Base-by-base conservation (phyloP, 2,113 vertebrate species). In the Athene cunicularia region DNA sequence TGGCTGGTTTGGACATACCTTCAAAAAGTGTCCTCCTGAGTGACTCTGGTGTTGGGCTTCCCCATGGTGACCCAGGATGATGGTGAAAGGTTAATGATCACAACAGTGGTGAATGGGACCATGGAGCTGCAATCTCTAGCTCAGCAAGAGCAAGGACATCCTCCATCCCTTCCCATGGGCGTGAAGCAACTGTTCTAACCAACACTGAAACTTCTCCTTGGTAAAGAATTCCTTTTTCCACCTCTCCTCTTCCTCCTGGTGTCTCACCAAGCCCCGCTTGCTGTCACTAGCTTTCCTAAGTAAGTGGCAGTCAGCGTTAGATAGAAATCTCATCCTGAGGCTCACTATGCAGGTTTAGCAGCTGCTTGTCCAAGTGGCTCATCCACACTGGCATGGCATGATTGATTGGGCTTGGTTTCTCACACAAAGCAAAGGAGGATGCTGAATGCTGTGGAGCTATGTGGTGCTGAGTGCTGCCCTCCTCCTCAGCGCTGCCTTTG, bases 371-470 rank as follows among this genome's bases (percentile, higher is more conserved):
- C 63, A 66, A 64, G 71, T 47, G 71, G 16, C 45, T 82, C 72
- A 58, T 45, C 67, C 20, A 45, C 12, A 24, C 32, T 53, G 45
- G 56, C n/a, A 9, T 35, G 16, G 8, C 39, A 53, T 27, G 68
- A 50, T n/a, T 0, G 2, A 4, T 13, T 32, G 7, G 67, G 37
- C 23, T 77, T 59, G 43, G 26, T 32, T 26, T 70, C 18, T 55
- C 55, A 32, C 1, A 63, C 53, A 52, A 68, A 53, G 64, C 47
- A 63, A 45, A 52, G 0, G 24, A 81, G 52, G 41, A 85, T 77
- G 35, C 50, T 41, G 50, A 55, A 23, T 0, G 0, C 52, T 53
- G 83, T 3, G 17, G 49, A 53, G 41, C 30, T 39, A 2, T 47
- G 8, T 55, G 83, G 63, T 2, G 2, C 72, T 89, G 67, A 43